These are phyloP conservation scores for Drosophila seclusa DNA, from an alignment of 2,888 invertebrate genomes.

Conservation along the genomic window DNA sequence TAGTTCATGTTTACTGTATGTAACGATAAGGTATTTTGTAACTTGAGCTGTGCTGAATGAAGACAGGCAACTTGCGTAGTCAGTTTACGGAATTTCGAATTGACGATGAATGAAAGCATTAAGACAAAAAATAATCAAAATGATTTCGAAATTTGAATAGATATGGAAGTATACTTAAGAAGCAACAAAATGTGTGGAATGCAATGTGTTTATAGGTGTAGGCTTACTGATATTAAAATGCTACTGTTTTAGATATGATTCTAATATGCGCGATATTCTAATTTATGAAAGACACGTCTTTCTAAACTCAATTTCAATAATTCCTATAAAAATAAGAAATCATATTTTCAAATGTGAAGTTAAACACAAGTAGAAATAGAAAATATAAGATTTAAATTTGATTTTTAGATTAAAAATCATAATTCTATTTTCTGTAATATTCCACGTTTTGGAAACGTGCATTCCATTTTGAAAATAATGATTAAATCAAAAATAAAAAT, in stretches of 20 bases:
- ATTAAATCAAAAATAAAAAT: constrained; percentile 1
- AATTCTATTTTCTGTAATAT: background rate
- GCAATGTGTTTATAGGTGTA: background rate
- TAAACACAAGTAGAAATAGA: background rate
- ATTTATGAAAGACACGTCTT: background rate
- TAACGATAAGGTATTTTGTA: constrained; percentile 19
- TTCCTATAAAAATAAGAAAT: background rate
- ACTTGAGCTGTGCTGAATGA: constrained; percentile 15
- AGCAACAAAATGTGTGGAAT: background rate
- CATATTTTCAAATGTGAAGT: background rate
- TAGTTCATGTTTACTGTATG: constrained; percentile 41
- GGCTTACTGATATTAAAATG: background rate
- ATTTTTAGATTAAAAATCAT: background rate
- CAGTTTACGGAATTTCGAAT: background rate
- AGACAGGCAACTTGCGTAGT: constrained; percentile 1
- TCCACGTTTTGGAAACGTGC: background rate
- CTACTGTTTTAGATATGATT: background rate
- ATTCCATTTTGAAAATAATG: background rate
- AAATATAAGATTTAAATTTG: background rate
- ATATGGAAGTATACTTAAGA: background rate
- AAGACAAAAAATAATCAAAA: background rate
- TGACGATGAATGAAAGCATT: background rate
- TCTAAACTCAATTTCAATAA: background rate
- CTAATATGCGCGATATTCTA: background rate
- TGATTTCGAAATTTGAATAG: background rate